These are phyloP conservation scores for Geothlypis trichas DNA, from an alignment of 2,113 vertebrate species.

Conservation along the genomic window DNA sequence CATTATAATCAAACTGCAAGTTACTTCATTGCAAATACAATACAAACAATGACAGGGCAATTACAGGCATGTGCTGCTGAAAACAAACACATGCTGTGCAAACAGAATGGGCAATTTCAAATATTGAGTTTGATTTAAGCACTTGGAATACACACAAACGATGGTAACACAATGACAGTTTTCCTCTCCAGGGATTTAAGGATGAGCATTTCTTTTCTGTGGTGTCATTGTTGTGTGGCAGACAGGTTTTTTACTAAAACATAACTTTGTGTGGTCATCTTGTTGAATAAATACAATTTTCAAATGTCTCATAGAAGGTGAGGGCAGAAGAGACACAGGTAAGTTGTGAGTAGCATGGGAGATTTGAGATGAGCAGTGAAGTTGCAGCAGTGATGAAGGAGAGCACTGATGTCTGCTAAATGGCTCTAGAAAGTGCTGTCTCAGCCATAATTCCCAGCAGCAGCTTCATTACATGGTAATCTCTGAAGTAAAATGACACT, in stretches of 20 bases:
- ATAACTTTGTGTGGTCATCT: not conserved
- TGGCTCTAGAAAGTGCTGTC: not conserved
- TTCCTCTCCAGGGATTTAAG: not conserved
- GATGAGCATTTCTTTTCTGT: not conserved
- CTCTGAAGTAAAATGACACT: not conserved
- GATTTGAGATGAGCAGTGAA: not conserved
- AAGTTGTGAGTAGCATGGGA: not conserved
- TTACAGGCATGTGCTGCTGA: constrained; percentile 36
- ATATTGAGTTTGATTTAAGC: not conserved
- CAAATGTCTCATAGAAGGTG: not conserved
- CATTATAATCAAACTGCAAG: constrained; percentile 34
- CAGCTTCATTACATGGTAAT: not conserved
- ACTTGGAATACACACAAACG: not conserved
- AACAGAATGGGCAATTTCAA: constrained; percentile 30
- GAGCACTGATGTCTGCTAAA: not conserved
- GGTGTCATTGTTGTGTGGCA: not conserved
- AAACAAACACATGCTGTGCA: constrained; percentile 51
- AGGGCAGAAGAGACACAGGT: not conserved
- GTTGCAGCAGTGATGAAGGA: not conserved
- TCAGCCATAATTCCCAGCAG: not conserved
- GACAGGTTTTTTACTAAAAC: not conserved
- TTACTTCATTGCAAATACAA: constrained; percentile 38
- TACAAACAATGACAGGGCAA: constrained; percentile 40
- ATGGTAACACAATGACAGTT: not conserved
- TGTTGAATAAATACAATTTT: not conserved